Evolutionary conservation across 2,888 invertebrate species (phyloP).

Genomic region (Ichneumoninae sp.): DNA sequence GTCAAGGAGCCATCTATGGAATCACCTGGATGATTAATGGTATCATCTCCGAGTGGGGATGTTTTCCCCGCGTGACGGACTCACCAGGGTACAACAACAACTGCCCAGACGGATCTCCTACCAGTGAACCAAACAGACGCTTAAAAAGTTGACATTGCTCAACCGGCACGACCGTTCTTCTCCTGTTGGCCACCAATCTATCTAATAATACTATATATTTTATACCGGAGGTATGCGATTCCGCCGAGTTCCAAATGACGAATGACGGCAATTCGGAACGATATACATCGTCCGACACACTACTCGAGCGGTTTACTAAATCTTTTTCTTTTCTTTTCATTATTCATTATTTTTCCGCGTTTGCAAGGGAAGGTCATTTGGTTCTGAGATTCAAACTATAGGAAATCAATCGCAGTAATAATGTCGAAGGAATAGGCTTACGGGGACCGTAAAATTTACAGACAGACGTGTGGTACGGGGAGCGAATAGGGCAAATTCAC

Average conservation of each 20-base stretch:
- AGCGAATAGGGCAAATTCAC: constrained; percentile 74
- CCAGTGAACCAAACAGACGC: constrained; percentile 73
- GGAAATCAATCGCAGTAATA: constrained; percentile 35
- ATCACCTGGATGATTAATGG: constrained; percentile 84
- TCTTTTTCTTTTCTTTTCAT: constrained; percentile 2
- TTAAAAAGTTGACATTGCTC: constrained; percentile 80
- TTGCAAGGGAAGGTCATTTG: constrained; percentile 1
- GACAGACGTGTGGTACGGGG: constrained; percentile 29
- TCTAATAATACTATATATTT: constrained; percentile 64
- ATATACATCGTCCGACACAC: constrained; percentile 37
- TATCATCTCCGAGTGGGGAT: constrained; percentile 68
- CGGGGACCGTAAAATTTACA: constrained; percentile 37
- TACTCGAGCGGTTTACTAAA: constrained; percentile 22
- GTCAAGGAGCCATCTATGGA: constrained; percentile 83
- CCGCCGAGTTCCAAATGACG: constrained; percentile 40
- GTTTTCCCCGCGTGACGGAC: constrained; percentile 71
- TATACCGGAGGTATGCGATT: constrained; percentile 50
- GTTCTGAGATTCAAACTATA: neutral
- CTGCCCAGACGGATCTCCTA: constrained; percentile 40
- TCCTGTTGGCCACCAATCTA: constrained; percentile 50
- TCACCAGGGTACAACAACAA: constrained; percentile 64
- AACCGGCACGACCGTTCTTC: constrained; percentile 48
- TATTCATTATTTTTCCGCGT: neutral
- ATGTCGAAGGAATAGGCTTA: constrained; percentile 35
- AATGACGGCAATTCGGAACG: constrained; percentile 47